Evolutionary conservation across 2,113 vertebrate genomes (phyloP), one percentile per base, ranked within the genome.

Genomic region (Aythya baeri): DNA sequence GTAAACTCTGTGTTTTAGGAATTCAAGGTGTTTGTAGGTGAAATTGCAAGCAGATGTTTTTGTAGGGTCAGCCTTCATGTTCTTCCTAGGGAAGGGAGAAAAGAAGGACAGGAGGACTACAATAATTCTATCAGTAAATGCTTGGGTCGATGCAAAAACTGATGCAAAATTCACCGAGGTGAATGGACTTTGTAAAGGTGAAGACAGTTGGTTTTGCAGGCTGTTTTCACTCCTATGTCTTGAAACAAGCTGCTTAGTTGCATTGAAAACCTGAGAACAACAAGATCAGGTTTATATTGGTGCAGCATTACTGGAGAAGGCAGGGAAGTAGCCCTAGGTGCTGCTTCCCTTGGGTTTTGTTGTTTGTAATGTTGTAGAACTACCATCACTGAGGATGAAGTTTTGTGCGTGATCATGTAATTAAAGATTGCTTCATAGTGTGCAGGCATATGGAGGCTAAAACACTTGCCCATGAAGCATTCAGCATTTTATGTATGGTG

Each of bases 351-450:
- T 63, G 79, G 75, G 58, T 79, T 86, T 72, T 76, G 82, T 88
- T 94, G 78, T 72, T 88, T 70, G 57, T 49, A n/a, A 72, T 41
- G n/a, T 41, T 83, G 88, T 65, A 34, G 76, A 62, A 54, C 76
- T 89, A 29, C 38, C 81, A 72, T 61, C 43, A 86, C 13, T 34
- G 65, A 81, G 54, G 70, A 72, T 93, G 80, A 79, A 73, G 65
- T 88, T 93, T 81, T 88, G 54, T 91, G 20, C 54, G n/a, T 76
- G 88, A 92, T 82, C 74, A 29, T 76, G 88, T 87, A 93, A 93
- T 96, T 95, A 94, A 91, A 89, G 73, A 86, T 62, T 87, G 73
- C 93, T 63, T 91, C 77, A 46, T 29, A 76, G 86, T 6, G 71
- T 92, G 74, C 57, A 41, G 81, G 58, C 86, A 82, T 81, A 73